phyloP scores from a whole-genome alignment of 2,888 invertebrate genomes.

The Pelosia muscerda region DNA sequence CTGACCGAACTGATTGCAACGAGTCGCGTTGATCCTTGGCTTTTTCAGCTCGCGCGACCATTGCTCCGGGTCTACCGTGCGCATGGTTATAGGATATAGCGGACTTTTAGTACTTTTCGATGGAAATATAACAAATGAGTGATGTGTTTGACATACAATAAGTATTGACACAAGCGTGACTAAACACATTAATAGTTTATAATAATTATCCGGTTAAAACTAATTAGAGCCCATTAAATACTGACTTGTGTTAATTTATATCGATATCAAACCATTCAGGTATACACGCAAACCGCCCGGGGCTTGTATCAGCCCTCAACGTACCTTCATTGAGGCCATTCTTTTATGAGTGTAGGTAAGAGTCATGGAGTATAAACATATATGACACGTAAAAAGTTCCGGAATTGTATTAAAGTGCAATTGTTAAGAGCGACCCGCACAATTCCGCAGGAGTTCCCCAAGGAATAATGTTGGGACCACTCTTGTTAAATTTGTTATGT shows the following conservation, averaged over 20 bases:
- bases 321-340: background rate
- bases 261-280: background rate
- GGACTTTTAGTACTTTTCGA: background rate
- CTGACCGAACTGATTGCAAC: constrained; percentile 33
- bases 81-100: constrained; percentile 27
- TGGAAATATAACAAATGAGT: background rate
- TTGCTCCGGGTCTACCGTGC: constrained; percentile 43
- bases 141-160: background rate
- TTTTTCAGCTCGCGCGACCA: constrained; percentile 32
- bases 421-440: background rate
- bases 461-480: background rate
- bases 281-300: background rate
- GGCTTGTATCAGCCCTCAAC: background rate
- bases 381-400: background rate
- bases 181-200: background rate
- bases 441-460: background rate
- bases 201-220: background rate
- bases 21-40: constrained; percentile 6
- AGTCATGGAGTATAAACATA: background rate
- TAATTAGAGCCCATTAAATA: background rate
- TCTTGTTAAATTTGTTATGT: background rate
- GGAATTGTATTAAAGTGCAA: no score
- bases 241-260: background rate
- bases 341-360: background rate
- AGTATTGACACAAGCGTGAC: background rate